These are phyloP conservation scores for Cheirogaleus major DNA, from an alignment of 2,797 vertebrate species.

Conservation along the genomic window DNA sequence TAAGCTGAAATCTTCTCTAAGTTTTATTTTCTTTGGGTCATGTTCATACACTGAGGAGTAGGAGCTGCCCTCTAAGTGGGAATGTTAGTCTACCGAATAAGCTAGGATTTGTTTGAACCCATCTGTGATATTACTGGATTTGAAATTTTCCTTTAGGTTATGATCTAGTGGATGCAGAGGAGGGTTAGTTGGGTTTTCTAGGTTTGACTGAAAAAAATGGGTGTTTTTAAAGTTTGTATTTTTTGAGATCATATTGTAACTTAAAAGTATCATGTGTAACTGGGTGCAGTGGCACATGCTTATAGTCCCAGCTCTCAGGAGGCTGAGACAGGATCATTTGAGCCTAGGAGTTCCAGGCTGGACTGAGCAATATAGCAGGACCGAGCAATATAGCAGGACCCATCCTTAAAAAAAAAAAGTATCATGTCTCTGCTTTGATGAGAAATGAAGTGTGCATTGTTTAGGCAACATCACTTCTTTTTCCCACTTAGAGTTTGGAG, in stretches of 20 bases:
- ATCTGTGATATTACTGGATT: not conserved
- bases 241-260: conserved; percentile 22
- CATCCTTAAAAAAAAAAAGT: not conserved
- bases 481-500: not conserved
- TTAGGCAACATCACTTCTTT: not conserved
- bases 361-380: not conserved
- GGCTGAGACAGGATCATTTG: not conserved
- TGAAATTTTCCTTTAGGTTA: conserved; percentile 27
- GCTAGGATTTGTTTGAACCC: conserved; percentile 40
- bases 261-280: not conserved
- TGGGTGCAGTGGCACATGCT: not conserved
- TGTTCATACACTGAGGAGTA: not conserved
- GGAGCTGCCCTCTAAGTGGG: not conserved
- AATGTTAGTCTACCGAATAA: not conserved
- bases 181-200: not conserved
- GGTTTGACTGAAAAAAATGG: conserved; percentile 13
- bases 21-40: conserved; percentile 4
- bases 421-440: not conserved
- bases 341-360: not conserved
- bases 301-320: not conserved
- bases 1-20: not conserved
- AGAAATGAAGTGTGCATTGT: not conserved
- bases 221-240: not conserved
- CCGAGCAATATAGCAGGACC: not conserved
- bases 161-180: not conserved